Evolutionary conservation across 2,797 vertebrate genomes (phyloP).

Genomic region (Acipenser transmontanus): DNA sequence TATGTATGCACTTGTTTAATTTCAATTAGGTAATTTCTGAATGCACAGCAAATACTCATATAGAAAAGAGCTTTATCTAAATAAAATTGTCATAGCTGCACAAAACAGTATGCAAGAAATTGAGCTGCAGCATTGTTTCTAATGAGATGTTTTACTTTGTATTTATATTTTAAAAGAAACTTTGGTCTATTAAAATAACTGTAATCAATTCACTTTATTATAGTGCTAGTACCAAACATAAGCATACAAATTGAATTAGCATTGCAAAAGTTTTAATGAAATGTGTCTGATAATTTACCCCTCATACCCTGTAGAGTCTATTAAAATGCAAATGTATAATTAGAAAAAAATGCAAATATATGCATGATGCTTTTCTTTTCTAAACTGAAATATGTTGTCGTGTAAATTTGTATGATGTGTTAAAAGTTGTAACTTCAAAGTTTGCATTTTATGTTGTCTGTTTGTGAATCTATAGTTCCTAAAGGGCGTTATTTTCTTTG

Average conservation of each 20-base stretch:
- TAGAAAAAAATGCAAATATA: neutral
- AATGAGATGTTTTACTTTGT: slow-evolving; percentile 32
- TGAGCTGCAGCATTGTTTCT: too few species aligned
- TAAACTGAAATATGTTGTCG: too few species aligned
- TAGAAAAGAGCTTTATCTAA: too few species aligned
- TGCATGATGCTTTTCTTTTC: too few species aligned
- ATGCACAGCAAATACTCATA: too few species aligned
- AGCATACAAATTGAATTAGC: slow-evolving; percentile 29
- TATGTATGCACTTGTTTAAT: neutral
- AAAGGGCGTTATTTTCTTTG: too few species aligned
- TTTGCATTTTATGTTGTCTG: too few species aligned
- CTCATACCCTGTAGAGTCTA: slow-evolving; percentile 22
- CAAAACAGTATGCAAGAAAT: too few species aligned
- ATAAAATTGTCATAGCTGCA: too few species aligned
- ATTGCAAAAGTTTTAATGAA: slow-evolving; percentile 27
- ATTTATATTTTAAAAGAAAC: slow-evolving; percentile 36
- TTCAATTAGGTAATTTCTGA: neutral
- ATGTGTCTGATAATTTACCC: slow-evolving; percentile 6
- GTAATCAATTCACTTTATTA: slow-evolving; percentile 34
- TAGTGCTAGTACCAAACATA: slow-evolving; percentile 25
- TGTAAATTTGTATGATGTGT: too few species aligned
- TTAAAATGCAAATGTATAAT: slow-evolving; percentile 35
- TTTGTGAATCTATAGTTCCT: too few species aligned
- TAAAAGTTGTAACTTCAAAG: too few species aligned
- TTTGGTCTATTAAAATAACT: slow-evolving; percentile 41